Evolutionary conservation across 2,888 invertebrate genomes (phyloP).

Genomic region (Diaprepes abbreviatus): DNA sequence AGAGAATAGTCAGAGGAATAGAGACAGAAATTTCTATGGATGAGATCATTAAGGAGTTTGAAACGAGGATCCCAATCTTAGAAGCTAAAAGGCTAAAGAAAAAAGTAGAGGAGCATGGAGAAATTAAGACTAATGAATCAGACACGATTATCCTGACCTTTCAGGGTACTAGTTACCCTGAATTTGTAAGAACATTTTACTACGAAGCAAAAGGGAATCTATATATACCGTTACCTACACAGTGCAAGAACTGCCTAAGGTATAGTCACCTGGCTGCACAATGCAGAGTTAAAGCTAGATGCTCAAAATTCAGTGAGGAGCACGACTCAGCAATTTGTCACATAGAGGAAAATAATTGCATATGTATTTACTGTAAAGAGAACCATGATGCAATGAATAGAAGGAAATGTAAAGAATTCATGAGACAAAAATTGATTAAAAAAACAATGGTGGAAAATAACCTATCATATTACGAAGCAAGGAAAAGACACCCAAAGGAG

Average conservation of each 20-base stretch:
- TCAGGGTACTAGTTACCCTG: neutral
- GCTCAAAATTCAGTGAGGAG: neutral
- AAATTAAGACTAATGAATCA: neutral
- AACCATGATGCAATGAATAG: neutral
- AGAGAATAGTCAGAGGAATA: neutral
- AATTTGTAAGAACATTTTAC: neutral
- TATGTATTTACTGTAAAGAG: neutral
- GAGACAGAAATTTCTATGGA: neutral
- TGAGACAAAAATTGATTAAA: neutral
- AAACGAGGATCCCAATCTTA: neutral
- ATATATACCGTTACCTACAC: neutral
- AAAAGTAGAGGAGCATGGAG: neutral
- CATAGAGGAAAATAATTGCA: too few species aligned
- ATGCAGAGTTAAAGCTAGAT: neutral
- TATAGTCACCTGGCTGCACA: neutral
- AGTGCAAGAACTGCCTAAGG: neutral
- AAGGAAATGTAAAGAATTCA: neutral
- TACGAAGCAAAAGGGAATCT: neutral
- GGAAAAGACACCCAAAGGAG: neutral
- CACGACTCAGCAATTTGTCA: neutral
- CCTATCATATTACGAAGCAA: neutral
- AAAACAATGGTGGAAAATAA: neutral
- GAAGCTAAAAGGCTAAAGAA: too few species aligned
- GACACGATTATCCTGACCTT: neutral
- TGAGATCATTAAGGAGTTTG: neutral